These are phyloP conservation scores for Zhuqinia jingwanae DNA, from an alignment of 2,888 invertebrate genomes.

Conservation along the genomic window DNA sequence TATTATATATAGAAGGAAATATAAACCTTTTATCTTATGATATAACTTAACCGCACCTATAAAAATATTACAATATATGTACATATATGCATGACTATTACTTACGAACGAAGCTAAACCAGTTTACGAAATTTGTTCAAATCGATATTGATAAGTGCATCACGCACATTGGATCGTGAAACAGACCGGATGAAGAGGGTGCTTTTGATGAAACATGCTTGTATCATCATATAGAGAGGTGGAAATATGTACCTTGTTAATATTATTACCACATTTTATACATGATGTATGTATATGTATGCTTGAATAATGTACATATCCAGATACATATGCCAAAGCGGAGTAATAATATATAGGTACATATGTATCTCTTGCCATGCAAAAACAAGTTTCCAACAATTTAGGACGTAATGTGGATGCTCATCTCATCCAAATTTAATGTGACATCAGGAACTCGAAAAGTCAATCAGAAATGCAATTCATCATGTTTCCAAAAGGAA, in stretches of 20 bases:
- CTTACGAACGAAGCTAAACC: background rate
- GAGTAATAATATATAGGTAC: no score
- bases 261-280: no score
- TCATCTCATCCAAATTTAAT: background rate
- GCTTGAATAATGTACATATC: no score
- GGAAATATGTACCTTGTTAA: no score
- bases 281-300: no score
- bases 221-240: background rate
- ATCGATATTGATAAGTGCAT: background rate
- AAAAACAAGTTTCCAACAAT: no score
- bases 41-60: no score
- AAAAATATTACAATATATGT: no score
- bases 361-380: no score
- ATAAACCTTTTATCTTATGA: no score
- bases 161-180: slow-evolving; percentile 26
- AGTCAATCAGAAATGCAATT: slow-evolving; percentile 24
- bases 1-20: no score
- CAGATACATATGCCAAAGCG: no score
- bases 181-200: slow-evolving; percentile 8
- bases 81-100: background rate
- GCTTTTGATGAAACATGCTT: background rate
- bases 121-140: slow-evolving; percentile 18
- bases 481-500: background rate
- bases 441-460: background rate
- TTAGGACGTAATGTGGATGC: background rate